A percentile compares a stretch with the other conserved stretches of the same genome.
Conservation (phyloP, 2,113 vertebrate genomes). For the Gyps fulvus region DNA sequence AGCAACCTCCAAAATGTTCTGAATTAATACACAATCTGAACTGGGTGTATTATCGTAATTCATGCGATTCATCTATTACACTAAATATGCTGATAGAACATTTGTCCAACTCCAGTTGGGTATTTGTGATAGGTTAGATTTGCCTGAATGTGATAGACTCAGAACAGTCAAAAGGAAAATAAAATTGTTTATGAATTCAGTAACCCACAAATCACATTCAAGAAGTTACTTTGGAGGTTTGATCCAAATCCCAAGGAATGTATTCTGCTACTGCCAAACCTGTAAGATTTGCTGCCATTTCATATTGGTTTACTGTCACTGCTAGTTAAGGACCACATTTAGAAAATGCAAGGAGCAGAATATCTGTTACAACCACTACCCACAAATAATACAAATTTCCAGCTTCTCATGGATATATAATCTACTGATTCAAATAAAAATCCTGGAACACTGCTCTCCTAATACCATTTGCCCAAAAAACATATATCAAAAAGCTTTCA, state of each 20-base stretch:
- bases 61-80: neutral
- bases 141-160: neutral
- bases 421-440: constrained; percentile 7
- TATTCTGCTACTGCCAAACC: constrained; percentile 31
- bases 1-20: neutral
- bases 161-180: neutral
- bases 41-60: neutral
- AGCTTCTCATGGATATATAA: constrained; percentile 12
- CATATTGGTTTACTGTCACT: constrained; percentile 8
- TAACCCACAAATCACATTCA: constrained; percentile 26
- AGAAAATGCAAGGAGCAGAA: constrained; percentile 1
- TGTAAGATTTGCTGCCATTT: constrained; percentile 7
- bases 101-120: neutral
- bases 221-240: neutral
- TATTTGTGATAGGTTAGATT: neutral
- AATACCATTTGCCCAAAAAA: neutral
- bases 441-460: neutral
- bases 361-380: constrained; percentile 15
- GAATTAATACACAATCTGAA: neutral
- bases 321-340: neutral
- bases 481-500: neutral
- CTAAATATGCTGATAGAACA: neutral
- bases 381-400: constrained; percentile 30
- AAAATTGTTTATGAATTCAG: neutral
- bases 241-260: constrained; percentile 10